Evolutionary conservation across 2,888 invertebrate species (phyloP).

Genomic region (Dendrolimus houi): DNA sequence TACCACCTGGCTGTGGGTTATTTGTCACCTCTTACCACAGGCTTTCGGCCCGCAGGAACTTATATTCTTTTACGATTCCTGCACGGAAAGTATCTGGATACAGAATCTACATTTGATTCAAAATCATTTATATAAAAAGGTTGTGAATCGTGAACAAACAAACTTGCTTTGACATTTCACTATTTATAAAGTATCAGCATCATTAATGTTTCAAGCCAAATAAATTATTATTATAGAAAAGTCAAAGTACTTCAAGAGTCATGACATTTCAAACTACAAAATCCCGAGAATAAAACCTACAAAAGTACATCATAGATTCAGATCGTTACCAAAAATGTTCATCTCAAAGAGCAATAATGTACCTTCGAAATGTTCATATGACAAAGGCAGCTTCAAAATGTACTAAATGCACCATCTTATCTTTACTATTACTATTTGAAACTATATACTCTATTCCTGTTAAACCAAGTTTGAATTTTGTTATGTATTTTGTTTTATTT

Average conservation of each 20-base stretch:
- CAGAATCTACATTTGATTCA: too few species aligned
- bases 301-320: not conserved
- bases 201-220: too few species aligned
- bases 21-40: too few species aligned
- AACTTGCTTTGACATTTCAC: too few species aligned
- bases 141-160: too few species aligned
- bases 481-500: not conserved
- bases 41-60: too few species aligned
- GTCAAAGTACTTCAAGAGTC: not conserved
- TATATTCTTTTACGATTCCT: too few species aligned
- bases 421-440: not conserved
- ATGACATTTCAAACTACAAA: not conserved
- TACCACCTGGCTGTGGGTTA: too few species aligned
- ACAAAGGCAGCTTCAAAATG: not conserved
- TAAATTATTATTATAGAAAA: too few species aligned
- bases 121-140: too few species aligned
- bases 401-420: not conserved
- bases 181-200: too few species aligned
- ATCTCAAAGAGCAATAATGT: not conserved
- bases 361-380: not conserved
- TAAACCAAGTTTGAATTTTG: not conserved
- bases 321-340: not conserved
- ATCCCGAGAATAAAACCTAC: not conserved
- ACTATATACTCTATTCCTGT: not conserved
- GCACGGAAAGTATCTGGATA: too few species aligned